These are phyloP conservation scores for Seira ritae DNA, from an alignment of 2,888 invertebrate species.

Conservation along the genomic window DNA sequence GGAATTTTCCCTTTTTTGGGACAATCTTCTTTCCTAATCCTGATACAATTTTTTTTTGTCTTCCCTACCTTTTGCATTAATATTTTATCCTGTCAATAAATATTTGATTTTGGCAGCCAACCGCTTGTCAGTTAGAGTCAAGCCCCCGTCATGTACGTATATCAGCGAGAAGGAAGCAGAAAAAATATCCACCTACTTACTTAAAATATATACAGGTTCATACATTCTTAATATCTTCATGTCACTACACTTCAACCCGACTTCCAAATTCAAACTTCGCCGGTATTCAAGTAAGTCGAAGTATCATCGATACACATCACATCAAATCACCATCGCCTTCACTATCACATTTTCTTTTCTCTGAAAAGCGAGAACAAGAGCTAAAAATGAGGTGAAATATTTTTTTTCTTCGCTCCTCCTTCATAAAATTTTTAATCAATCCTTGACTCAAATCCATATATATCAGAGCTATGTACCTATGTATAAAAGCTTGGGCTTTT, in stretches of 20 bases:
- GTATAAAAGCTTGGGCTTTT: not conserved
- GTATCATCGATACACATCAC: too few species aligned
- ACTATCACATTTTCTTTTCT: too few species aligned
- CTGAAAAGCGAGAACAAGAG: too few species aligned
- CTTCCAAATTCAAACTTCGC: too few species aligned
- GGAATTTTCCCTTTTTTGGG: too few species aligned
- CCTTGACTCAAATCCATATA: not conserved
- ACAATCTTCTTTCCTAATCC: too few species aligned
- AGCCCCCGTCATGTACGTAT: not conserved
- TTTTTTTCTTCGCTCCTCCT: not conserved
- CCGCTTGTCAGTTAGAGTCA: conserved; percentile 6
- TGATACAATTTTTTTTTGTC: not conserved
- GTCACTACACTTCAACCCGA: too few species aligned
- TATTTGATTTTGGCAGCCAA: conserved; percentile 46
- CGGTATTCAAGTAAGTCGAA: too few species aligned
- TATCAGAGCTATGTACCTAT: not conserved
- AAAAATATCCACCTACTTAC: not conserved
- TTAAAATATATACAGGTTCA: conserved; percentile 1
- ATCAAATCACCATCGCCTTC: too few species aligned
- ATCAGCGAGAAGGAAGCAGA: not conserved
- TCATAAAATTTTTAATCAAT: not conserved
- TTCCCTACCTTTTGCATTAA: conserved; percentile 5
- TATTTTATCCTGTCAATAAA: conserved; percentile 22
- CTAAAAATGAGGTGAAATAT: too few species aligned
- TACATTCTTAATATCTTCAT: not conserved